Base-by-base conservation (phyloP, 2,797 vertebrate genomes). In the Rhincodon typus region DNA sequence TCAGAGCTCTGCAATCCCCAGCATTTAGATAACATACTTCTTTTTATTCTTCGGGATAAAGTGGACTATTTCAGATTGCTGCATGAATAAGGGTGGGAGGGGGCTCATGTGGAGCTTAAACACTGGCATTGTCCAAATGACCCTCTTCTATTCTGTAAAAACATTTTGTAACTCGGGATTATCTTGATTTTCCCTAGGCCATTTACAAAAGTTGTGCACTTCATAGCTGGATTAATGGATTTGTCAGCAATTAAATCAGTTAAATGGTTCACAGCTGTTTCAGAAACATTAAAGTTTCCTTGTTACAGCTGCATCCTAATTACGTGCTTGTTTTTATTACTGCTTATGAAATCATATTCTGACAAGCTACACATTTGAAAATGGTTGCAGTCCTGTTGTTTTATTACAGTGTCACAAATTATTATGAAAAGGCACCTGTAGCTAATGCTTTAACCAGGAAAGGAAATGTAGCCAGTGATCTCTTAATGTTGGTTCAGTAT, bases 251-350 rank as follows among this genome's bases (percentile, higher is more conserved):
- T 69, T 67, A 93, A 38, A 67, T 42, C 62, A 25, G n/a, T 69
- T 67, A 93, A 93, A 67, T 93, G n/a, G 62, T n/a, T 93, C 90
- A 91, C 90, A 93, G 90, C 62, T 93, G 90, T 27, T 67, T 67
- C 62, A n/a, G 21, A n/a, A 67, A n/a, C 62, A 67, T 93, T 69
- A 67, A 67, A 38, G 19, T 93, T 93, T 38, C 90, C 62, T 21
- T 38, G 42, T 93, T 93, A 67, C 90, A 93, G 90, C 62, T 67
- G 62, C 62, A 67, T 38, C 62, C 19, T 67, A 93, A 93, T 93
- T 93, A n/a, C 8, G 10, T 67, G 62, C 62, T 93, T 93, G 62
- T 38, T 93, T 93, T 69, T 23, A 93, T 38, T 93, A 67, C 34
- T 2, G 53, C 57, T 90, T 34, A 90, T 66, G 53, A 90, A 90